Conservation (phyloP, 2,113 vertebrate genomes). For the Henicopernis longicauda region DNA sequence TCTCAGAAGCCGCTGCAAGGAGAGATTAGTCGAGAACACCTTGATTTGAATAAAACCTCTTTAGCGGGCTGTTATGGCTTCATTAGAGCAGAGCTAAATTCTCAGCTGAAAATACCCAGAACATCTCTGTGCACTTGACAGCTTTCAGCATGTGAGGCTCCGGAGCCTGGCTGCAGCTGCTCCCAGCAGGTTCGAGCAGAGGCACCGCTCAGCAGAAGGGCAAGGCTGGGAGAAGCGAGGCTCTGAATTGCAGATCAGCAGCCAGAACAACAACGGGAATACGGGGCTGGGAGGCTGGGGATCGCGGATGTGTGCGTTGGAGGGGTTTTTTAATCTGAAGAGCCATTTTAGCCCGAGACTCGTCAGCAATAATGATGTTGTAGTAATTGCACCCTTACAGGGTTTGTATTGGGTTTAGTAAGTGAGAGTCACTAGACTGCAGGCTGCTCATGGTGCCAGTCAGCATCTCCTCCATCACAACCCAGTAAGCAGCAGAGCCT, state of each 20-base stretch:
- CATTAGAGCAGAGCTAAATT: not conserved
- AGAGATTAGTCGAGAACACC: not conserved
- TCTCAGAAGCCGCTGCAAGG: not conserved
- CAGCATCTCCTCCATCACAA: not conserved
- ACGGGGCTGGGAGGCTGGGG: not conserved
- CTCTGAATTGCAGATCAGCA: not conserved
- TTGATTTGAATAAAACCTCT: not conserved
- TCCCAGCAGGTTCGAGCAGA: not conserved
- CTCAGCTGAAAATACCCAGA: not conserved
- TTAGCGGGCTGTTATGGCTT: not conserved
- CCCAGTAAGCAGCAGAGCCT: not conserved
- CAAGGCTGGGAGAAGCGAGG: not conserved
- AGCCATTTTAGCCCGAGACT: not conserved
- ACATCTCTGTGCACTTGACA: not conserved
- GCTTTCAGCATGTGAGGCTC: not conserved
- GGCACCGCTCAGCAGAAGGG: not conserved
- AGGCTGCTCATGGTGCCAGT: not conserved
- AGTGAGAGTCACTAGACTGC: not conserved
- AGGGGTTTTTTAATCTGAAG: not conserved
- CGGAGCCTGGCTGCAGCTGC: not conserved
- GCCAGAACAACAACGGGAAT: not conserved
- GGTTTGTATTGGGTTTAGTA: not conserved
- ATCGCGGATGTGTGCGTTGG: rapidly evolving
- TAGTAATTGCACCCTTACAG: not conserved
- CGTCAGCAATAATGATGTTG: not conserved